Evolutionary conservation across 2,113 vertebrate genomes (phyloP).

Genomic region (Laticauda colubrina): DNA sequence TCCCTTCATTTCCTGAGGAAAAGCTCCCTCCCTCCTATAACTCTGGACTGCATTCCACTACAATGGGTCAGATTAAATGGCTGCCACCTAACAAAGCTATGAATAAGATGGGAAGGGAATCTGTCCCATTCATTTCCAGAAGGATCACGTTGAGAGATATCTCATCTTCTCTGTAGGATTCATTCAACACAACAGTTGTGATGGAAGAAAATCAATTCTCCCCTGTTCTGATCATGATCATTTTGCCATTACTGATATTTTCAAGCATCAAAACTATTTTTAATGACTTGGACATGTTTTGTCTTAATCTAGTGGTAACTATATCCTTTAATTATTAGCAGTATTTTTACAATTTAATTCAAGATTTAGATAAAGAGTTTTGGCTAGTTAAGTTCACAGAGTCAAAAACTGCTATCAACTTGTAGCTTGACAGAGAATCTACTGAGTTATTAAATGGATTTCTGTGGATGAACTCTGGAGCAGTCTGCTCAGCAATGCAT

Average conservation of each 20-base stretch:
- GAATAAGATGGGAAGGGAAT: not conserved
- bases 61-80: not conserved
- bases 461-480: slow-evolving; percentile 70
- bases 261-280: not conserved
- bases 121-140: not conserved
- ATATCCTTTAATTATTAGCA: slow-evolving; percentile 53
- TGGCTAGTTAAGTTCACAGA: slow-evolving; percentile 31
- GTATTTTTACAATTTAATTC: slow-evolving; percentile 53
- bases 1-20: not conserved
- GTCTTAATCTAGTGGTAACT: not conserved
- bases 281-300: not conserved
- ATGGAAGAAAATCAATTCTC: not conserved
- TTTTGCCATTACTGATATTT: not conserved
- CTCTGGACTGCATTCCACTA: not conserved
- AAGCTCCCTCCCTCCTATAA: not conserved
- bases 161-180: not conserved
- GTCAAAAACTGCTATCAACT: slow-evolving; percentile 54
- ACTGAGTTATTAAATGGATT: slow-evolving; percentile 71
- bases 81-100: not conserved
- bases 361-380: slow-evolving; percentile 26
- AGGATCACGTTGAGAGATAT: not conserved
- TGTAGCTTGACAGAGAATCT: slow-evolving; percentile 62
- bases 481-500: slow-evolving; percentile 77
- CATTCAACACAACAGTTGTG: not conserved
- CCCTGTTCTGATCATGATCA: not conserved